Evolutionary conservation across 2,797 vertebrate species (phyloP).

Genomic region (Diplodus sargus): DNA sequence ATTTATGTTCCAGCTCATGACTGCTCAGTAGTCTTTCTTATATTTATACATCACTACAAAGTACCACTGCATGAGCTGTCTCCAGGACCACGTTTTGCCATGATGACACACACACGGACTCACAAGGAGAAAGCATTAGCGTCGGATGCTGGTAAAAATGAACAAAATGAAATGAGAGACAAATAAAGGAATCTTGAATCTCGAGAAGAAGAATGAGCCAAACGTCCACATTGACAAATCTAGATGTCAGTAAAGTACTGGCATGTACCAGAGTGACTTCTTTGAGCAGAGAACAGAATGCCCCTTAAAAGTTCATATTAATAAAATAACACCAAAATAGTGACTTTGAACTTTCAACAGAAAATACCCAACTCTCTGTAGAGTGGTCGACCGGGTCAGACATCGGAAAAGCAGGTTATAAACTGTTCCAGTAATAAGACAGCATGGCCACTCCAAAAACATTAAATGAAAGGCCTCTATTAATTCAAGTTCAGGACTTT

Average conservation of each 20-base stretch:
- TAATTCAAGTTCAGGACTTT: constrained; percentile 60
- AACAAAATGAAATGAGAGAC: too few relatives aligned
- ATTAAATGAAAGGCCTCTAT: constrained; percentile 65
- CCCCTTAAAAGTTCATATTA: constrained; percentile 16
- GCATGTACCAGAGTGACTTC: neutral
- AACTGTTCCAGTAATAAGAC: constrained; percentile 43
- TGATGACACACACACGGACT: too few relatives aligned
- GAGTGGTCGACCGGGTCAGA: constrained; percentile 25
- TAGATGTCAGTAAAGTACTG: neutral
- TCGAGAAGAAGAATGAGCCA: neutral
- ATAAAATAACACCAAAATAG: neutral
- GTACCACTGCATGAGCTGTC: too few relatives aligned
- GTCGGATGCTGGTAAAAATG: too few relatives aligned
- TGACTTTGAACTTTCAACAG: neutral
- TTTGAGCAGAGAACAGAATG: neutral
- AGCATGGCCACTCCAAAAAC: constrained; percentile 44
- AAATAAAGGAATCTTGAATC: too few relatives aligned
- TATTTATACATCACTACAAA: too few relatives aligned
- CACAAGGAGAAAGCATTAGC: too few relatives aligned
- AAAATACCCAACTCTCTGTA: constrained; percentile 16
- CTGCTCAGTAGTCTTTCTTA: too few relatives aligned
- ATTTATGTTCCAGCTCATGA: too few relatives aligned
- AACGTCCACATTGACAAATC: neutral
- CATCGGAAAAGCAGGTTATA: constrained; percentile 32
- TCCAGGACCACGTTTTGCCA: too few relatives aligned